A percentile compares a stretch with the other conserved stretches of the same genome.
Conservation (phyloP, 2,888 invertebrate genomes). For the Willowsia nigromaculata region DNA sequence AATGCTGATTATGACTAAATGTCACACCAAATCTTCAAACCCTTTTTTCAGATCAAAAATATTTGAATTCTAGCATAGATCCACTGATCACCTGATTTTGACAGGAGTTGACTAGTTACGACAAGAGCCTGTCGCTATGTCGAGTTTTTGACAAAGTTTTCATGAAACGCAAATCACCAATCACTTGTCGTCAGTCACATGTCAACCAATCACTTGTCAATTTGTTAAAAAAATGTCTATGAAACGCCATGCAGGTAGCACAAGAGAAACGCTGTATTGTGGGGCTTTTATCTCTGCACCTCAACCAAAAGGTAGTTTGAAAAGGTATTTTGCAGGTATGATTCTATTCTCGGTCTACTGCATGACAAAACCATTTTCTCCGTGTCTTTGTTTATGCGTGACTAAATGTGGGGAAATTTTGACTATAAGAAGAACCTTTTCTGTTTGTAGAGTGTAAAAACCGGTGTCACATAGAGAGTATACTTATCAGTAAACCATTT, state of each 20-base stretch:
- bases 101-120: background rate
- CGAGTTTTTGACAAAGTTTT: background rate
- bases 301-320: background rate
- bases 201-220: background rate
- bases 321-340: background rate
- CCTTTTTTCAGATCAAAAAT: background rate
- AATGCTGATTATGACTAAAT: background rate
- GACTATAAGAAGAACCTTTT: background rate
- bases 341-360: background rate
- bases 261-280: background rate
- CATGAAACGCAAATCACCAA: background rate
- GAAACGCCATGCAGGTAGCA: background rate
- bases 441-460: slow-evolving; percentile 3
- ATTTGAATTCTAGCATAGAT: no score
- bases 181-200: background rate
- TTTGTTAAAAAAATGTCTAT: background rate
- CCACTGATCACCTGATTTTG: background rate
- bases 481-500: slow-evolving; percentile 21
- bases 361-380: background rate
- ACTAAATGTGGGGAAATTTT: slow-evolving; percentile 23
- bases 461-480: background rate
- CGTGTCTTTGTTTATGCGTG: slow-evolving; percentile 48
- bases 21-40: background rate
- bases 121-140: background rate
- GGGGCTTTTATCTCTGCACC: background rate